phyloP scores from a whole-genome alignment of 2,888 invertebrate genomes.

The Netelia melanura region DNA sequence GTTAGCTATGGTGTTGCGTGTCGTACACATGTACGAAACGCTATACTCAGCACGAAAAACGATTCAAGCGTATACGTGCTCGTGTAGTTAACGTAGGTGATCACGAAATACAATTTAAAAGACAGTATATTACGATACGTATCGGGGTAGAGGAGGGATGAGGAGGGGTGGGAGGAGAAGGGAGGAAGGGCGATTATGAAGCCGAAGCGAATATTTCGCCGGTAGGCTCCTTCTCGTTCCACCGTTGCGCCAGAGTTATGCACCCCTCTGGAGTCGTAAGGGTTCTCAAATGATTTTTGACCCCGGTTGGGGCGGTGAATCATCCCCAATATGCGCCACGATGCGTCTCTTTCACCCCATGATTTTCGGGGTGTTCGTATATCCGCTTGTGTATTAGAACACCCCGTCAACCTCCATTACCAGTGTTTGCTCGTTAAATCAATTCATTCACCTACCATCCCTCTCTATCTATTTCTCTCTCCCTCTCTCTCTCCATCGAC shows the following conservation, averaged over 20 bases:
- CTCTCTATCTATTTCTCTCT: neutral
- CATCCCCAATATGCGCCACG: slow-evolving; percentile 50
- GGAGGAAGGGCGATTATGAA: neutral
- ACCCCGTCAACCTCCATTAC: slow-evolving; percentile 58
- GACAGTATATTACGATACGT: no score
- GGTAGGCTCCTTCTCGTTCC: slow-evolving; percentile 52
- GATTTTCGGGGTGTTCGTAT: slow-evolving; percentile 14
- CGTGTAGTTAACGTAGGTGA: no score
- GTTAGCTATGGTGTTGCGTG: neutral
- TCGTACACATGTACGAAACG: slow-evolving; percentile 19
- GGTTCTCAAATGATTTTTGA: slow-evolving; percentile 74
- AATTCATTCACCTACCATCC: slow-evolving; percentile 60
- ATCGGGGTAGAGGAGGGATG: no score
- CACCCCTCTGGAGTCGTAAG: slow-evolving; percentile 74
- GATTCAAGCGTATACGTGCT: neutral
- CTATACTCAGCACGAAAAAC: slow-evolving; percentile 61
- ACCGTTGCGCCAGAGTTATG: slow-evolving; percentile 69
- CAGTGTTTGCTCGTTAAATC: slow-evolving; percentile 67
- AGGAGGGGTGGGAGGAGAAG: no score
- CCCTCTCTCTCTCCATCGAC: no score
- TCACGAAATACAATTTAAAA: no score
- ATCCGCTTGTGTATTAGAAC: slow-evolving; percentile 44
- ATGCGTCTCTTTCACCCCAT: slow-evolving; percentile 39
- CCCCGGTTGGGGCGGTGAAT: slow-evolving; percentile 48
- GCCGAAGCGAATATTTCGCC: slow-evolving; percentile 32